Percentiles rank a stretch among this genome's conserved stretches.
phyloP scores from a whole-genome alignment of 2,888 invertebrate genomes.

The Euplexia lucipara region DNA sequence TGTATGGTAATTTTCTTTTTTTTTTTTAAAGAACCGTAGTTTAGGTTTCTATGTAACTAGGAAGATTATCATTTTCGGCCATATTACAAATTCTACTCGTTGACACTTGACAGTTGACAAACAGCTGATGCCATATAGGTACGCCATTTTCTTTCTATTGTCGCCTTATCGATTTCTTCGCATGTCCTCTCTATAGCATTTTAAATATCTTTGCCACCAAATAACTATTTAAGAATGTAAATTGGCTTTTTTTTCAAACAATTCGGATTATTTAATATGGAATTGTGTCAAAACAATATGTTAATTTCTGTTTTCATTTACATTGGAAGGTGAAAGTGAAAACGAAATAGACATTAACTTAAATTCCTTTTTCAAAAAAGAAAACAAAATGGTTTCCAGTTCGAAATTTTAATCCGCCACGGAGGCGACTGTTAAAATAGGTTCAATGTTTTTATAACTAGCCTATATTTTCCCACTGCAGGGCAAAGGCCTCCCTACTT shows the following conservation, averaged over 20 bases:
- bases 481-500: too few species aligned
- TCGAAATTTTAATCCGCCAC: neutral
- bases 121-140: too few species aligned
- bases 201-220: too few species aligned
- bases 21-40: conserved; percentile 18
- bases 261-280: conserved; percentile 23
- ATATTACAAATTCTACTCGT: too few species aligned
- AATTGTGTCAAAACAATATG: conserved; percentile 33
- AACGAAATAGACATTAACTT: neutral
- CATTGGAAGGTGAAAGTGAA: conserved; percentile 30
- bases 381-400: neutral
- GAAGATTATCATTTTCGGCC: too few species aligned
- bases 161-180: too few species aligned
- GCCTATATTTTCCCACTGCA: too few species aligned
- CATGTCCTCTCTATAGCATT: too few species aligned
- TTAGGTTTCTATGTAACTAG: conserved; percentile 11
- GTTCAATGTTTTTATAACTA: too few species aligned
- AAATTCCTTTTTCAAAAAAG: conserved; percentile 10
- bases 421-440: too few species aligned
- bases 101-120: conserved; percentile 12
- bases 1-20: conserved; percentile 50
- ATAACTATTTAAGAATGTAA: neutral
- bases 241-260: conserved; percentile 1
- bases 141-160: too few species aligned
- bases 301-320: conserved; percentile 28